Base-by-base conservation (phyloP, 2,888 invertebrate genomes). In the Ypsolopha sequella region DNA sequence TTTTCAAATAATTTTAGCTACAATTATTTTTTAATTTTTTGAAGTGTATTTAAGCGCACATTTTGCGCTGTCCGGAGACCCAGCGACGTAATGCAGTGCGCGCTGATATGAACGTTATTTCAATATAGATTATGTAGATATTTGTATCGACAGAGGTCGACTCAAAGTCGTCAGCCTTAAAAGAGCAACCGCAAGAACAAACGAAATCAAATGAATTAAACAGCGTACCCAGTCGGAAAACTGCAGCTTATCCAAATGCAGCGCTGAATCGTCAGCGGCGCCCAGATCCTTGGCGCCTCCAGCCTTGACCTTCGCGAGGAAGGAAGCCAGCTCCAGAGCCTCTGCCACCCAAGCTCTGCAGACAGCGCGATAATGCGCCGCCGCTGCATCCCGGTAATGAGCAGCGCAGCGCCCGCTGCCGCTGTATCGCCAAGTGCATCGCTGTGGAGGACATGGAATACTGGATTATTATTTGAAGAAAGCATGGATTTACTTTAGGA, bases 291-390 rank as follows among this genome's bases (percentile, higher is more conserved):
- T 87, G 48, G 91, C 91, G 62, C 93, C 93, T 50, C 76, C 76
- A 38, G 81, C 82, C 13, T 91, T 89, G 52, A 98, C 95, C 77
- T 93, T 92, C 67, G 95, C 93, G 61, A 98, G 89, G 89, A 98
- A 98, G 56, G 93, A 92, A 52, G 95, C 91, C 64, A 98, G 89
- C 82, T 98, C 97, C 56, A 95, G 84, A 52, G 96, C 95, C 84
- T 98, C 98, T 14, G 95, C 93, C 55, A 97, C 95, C 61, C 97
- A 89, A 53, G 97, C 97, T 55, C 97, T 90, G 74, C 97, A 95
- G 51, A 98, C 97, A 54, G 97, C 96, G 69, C 93, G 92, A 87
- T 97, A 98, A 84, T 96, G 95, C 48, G 89, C 88, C 59, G 92
- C 93, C 0, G 93, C 92, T 53, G 91, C 89, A 56, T 90, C 88